phyloP scores from a whole-genome alignment of 1,140 invertebrate species.

The Ostrea denselamellosa region DNA sequence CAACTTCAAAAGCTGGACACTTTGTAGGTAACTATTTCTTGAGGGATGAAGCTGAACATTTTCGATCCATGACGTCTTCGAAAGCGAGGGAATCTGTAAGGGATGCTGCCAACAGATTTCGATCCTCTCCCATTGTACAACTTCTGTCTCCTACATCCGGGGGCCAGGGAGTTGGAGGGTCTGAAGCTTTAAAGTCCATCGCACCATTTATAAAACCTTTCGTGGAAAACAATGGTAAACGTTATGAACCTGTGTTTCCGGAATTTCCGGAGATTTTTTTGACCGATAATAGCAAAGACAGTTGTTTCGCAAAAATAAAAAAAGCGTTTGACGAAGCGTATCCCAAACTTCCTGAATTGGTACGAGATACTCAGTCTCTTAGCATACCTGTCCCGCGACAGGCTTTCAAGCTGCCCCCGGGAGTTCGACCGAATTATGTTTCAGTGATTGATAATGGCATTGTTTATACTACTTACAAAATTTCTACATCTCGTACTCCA shows the following conservation, averaged over 20 bases:
- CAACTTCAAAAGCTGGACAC: background rate
- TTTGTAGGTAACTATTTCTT: background rate
- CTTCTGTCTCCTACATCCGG: background rate
- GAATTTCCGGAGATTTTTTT: conserved; percentile 7
- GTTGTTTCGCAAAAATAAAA: conserved; percentile 7
- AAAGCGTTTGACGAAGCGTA: background rate
- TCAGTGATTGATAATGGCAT: background rate
- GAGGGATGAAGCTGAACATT: background rate
- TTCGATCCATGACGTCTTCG: background rate
- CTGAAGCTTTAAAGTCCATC: background rate
- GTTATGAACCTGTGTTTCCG: conserved; percentile 6
- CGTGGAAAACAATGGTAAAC: background rate
- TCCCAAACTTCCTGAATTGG: background rate
- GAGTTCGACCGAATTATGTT: background rate
- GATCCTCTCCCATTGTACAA: background rate
- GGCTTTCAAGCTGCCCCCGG: background rate
- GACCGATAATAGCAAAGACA: background rate
- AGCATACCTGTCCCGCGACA: background rate
- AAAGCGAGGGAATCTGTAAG: background rate
- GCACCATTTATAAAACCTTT: background rate
- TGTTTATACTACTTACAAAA: background rate
- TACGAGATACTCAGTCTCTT: background rate
- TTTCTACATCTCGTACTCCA: background rate
- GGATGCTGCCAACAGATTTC: background rate
- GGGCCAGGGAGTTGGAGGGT: background rate